A percentile compares a stretch with the other conserved stretches of the same genome.
These are phyloP conservation scores for Drosophila prolongata DNA, from an alignment of 2,888 invertebrate species.

Conservation along the genomic window DNA sequence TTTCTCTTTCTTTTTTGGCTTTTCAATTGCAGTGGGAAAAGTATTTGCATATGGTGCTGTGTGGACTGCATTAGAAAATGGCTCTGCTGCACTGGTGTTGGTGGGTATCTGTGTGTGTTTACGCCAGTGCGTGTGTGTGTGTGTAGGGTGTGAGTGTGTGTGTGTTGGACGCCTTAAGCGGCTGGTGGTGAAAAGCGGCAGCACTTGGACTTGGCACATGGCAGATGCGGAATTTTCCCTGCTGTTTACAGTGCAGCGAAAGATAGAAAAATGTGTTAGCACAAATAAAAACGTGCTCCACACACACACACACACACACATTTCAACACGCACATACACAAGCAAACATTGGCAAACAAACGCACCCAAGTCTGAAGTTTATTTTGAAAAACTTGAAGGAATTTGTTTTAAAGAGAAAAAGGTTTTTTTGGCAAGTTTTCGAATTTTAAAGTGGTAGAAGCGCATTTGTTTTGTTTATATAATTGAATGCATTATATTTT, in stretches of 20 bases:
- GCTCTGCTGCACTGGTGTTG: constrained; percentile 2
- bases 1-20: constrained; percentile 34
- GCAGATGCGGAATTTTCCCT: constrained; percentile 43
- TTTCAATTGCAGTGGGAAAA: constrained; percentile 66
- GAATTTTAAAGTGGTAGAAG: not conserved
- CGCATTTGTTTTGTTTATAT: not conserved
- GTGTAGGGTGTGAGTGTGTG: constrained; percentile 14
- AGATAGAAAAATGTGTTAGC: constrained; percentile 56
- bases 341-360: constrained; percentile 17
- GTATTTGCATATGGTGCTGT: constrained; percentile 71
- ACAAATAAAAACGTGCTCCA: constrained; percentile 53
- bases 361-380: not conserved
- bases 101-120: not conserved
- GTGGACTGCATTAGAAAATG: constrained; percentile 50
- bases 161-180: constrained; percentile 58
- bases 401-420: constrained; percentile 4
- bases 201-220: constrained; percentile 67
- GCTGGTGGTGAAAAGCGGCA: constrained; percentile 50
- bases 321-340: constrained; percentile 4
- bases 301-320: constrained; percentile 19
- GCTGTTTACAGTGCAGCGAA: constrained; percentile 49
- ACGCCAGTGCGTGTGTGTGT: not conserved
- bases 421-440: not conserved
- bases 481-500: no score
- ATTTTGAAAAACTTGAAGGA: constrained; percentile 13